A percentile compares a stretch with the other conserved stretches of the same genome.
Conservation (phyloP, 2,113 vertebrate species). For the Ramphastos sulfuratus region DNA sequence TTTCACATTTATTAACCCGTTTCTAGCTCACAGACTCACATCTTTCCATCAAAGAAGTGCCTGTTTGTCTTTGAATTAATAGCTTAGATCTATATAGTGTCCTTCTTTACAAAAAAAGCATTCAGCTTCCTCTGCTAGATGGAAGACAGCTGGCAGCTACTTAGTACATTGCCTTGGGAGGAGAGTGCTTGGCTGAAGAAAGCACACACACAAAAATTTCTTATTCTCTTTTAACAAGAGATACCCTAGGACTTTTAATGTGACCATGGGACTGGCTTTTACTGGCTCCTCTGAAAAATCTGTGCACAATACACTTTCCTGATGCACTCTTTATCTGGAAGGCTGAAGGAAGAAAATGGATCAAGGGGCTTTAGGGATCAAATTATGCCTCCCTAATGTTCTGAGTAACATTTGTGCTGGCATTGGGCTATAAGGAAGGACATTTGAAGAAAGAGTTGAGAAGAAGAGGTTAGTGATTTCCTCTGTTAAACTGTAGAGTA, state of each 20-base stretch:
- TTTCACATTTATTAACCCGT: constrained; percentile 51
- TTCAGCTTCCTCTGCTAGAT: constrained; percentile 8
- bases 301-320: background rate
- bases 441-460: background rate
- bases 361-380: background rate
- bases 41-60: constrained; percentile 23
- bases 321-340: background rate
- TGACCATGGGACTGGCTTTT: background rate
- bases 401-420: background rate
- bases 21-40: background rate
- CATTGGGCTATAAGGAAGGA: background rate
- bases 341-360: background rate
- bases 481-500: background rate
- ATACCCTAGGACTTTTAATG: constrained; percentile 6
- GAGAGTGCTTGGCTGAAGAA: background rate
- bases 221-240: constrained; percentile 3
- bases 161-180: constrained; percentile 14
- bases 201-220: background rate
- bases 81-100: background rate
- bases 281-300: constrained; percentile 1
- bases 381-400: background rate
- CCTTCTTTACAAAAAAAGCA: background rate
- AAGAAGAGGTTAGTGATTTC: background rate
- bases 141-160: constrained; percentile 38
- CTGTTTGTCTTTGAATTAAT: constrained; percentile 48